Percentiles rank a stretch among this genome's conserved stretches.
Conservation (phyloP, 53 echinoderm and acorn worm genomes). For the Pentamera pediparva region DNA sequence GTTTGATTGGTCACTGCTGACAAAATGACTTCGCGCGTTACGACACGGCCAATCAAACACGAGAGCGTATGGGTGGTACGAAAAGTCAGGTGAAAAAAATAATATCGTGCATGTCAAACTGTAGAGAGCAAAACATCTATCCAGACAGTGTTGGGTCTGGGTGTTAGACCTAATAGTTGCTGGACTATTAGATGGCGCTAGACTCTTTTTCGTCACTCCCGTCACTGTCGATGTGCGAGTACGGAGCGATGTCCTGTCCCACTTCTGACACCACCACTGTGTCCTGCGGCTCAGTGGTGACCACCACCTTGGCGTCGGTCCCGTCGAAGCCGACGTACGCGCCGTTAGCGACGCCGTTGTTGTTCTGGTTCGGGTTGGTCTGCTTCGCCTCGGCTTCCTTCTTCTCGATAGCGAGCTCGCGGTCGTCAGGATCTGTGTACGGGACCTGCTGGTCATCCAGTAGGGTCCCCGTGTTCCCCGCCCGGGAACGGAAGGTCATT, state of each 20-base stretch:
- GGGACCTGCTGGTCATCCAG: constrained; percentile 2
- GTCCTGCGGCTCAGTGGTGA: not conserved
- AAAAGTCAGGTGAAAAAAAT: no score
- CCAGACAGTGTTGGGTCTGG: no score
- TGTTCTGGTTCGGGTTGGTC: constrained; percentile 30
- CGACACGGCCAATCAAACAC: no score
- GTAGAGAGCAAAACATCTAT: no score
- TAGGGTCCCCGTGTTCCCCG: constrained; percentile 47
- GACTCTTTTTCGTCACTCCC: no score
- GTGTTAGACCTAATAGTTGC: no score
- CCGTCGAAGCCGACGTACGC: not conserved
- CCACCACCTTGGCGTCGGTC: not conserved
- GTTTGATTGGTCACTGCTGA: no score
- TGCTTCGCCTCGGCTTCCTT: not conserved
- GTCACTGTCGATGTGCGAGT: not conserved
- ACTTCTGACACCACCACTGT: not conserved
- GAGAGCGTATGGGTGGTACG: no score
- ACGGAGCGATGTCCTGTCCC: not conserved
- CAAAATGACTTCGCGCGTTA: no score
- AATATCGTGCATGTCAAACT: no score
- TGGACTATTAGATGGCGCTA: no score
- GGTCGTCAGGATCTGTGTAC: not conserved
- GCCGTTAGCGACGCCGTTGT: not conserved
- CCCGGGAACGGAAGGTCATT: constrained; percentile 60
- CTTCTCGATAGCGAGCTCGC: not conserved